These are phyloP conservation scores for Molanna angustata DNA, from an alignment of 2,888 invertebrate genomes.

Conservation along the genomic window DNA sequence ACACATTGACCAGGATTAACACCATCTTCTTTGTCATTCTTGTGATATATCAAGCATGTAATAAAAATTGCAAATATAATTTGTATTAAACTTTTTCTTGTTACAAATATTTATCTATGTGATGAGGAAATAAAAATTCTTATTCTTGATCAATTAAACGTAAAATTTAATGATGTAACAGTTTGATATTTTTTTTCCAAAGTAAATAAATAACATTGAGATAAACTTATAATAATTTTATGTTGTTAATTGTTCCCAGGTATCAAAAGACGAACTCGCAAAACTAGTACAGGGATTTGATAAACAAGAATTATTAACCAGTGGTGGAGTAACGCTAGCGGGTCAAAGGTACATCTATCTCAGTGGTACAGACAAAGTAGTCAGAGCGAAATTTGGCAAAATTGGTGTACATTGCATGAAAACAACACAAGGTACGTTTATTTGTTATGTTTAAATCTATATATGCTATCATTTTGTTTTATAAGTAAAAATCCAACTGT, in stretches of 20 bases:
- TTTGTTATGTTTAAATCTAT: too few relatives aligned
- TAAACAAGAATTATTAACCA: slow-evolving; percentile 84
- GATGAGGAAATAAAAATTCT: not conserved
- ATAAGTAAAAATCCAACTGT: too few relatives aligned
- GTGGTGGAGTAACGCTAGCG: slow-evolving; percentile 88
- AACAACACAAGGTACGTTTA: slow-evolving; percentile 79
- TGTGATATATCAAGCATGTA: too few relatives aligned
- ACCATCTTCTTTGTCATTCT: too few relatives aligned
- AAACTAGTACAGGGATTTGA: slow-evolving; percentile 89
- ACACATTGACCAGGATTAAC: too few relatives aligned
- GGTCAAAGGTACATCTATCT: slow-evolving; percentile 93
- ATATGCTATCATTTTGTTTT: too few relatives aligned
- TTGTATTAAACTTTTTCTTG: too few relatives aligned
- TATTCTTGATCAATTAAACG: not conserved
- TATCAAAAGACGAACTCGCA: slow-evolving; percentile 87
- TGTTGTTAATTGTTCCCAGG: slow-evolving; percentile 51
- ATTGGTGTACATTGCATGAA: slow-evolving; percentile 96
- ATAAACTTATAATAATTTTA: not conserved
- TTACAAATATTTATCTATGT: too few relatives aligned
- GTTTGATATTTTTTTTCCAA: not conserved
- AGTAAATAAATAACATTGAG: too few relatives aligned
- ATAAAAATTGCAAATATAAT: too few relatives aligned
- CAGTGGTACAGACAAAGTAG: slow-evolving; percentile 90
- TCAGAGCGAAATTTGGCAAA: slow-evolving; percentile 91
- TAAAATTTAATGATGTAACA: not conserved